Base-by-base conservation (phyloP, 1,140 invertebrate species). In the Lethrus apterus region DNA sequence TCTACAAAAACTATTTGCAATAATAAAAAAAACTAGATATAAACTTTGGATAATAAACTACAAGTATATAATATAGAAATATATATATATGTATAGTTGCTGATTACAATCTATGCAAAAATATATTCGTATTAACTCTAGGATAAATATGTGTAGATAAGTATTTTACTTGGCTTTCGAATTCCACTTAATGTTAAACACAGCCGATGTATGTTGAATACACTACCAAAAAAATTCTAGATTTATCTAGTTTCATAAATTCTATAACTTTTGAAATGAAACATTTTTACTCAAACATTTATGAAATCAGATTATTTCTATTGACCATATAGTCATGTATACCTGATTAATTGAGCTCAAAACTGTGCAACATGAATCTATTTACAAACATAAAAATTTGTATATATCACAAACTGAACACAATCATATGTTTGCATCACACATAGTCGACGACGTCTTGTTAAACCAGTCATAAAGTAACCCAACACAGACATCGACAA, bases 381-480 rank as follows among this genome's bases (percentile, higher is more conserved):
- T n/a, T n/a, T n/a, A n/a, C n/a, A 45, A 13, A 45, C 14, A 44
- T 31, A 17, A n/a, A 33, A 33, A 33, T 18, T 18, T 33, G n/a
- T 23, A n/a, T 44, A 33, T 50, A 51, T 51, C 50, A 51, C 50
- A 47, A 51, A 51, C 50, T 51, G 50, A 51, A 51, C 50, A 51
- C 50, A 51, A 46, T 46, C 44, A 23, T 44, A 36, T 26, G 31
- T 38, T 41, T 48, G 17, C 17, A 30, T 24, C 38, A 20, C 29
- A 17, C 23, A 24, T 40, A 35, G 26, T 18, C 13, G 26, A 40
- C 7, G n/a, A 8, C 24, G n/a, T 29, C n/a, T 29, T 29, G 24
- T n/a, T 29, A 29, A 8, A n/a, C n/a, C 24, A 29, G 7, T 8
- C n/a, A 8, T 29, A 8, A 8, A 29, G 24, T 29, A 29, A 7